Evolutionary conservation across 2,113 vertebrate genomes (phyloP), one percentile per base, ranked within the genome.

Genomic region (Azemiops feae): DNA sequence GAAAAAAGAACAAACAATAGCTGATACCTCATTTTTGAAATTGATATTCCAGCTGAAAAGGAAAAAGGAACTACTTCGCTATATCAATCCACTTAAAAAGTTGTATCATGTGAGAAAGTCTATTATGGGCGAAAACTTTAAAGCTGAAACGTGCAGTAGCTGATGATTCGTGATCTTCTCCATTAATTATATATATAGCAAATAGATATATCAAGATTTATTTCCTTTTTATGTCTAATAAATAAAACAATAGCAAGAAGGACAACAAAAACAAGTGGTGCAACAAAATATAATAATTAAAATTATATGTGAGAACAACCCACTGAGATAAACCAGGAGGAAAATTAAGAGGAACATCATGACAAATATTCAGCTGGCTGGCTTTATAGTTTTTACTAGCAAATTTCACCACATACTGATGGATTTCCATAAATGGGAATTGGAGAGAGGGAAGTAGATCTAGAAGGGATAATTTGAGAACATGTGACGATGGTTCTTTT

Each of bases 301-400:
- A 74, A 74, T 14, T 74, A 69, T 69, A 16, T n/a, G 30, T 69
- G 64, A 69, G 14, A 69, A 5, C 30, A 34, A n/a, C n/a, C 64
- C 64, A 74, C 64, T 34, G n/a, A 74, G n/a, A 34, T 16, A 69
- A 64, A 12, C 60, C 60, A 30, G 60, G 30, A n/a, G 60, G 14
- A 54, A 45, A 90, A 27, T 23, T 53, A n/a, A 54, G 14, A 3
- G 47, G 92, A 92, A 16, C 50, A 27, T 93, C 52, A 2, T 43
- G 57, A 52, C 52, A 50, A 53, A 14, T 54, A 87, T 3, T 27
- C 39, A 3, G 1, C 30, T 64, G 16, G 43, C 14, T 34, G 8
- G 0, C 52, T 58, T 53, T 74, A 57, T 55, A 2, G 0, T n/a
- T 25, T 92, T 57, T 87, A 8, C 88, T 81, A 20, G 0, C 85